Conservation (phyloP, 1,140 invertebrate species). For the Wiebesia pumilae region DNA sequence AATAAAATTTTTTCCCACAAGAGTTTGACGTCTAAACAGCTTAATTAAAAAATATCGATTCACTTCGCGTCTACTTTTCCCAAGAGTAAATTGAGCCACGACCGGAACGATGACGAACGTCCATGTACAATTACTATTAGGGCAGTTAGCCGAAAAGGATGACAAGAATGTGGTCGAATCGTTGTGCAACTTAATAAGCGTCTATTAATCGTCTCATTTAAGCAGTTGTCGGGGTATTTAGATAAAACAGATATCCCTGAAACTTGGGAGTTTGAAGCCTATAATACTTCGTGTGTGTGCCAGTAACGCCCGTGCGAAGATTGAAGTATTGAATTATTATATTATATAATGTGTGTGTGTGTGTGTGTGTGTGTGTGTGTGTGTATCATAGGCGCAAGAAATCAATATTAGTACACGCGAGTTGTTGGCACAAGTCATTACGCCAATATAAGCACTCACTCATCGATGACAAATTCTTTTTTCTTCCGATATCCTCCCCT, state of each 20-base stretch:
- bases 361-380: too few species aligned
- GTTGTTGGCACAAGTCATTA: too few species aligned
- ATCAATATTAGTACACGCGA: too few species aligned
- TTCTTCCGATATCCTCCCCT: too few species aligned
- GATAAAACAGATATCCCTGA: neutral
- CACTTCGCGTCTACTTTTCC: neutral
- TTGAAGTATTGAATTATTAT: too few species aligned
- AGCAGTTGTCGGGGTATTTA: neutral
- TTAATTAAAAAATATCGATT: neutral
- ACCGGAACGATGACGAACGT: neutral
- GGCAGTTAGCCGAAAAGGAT: neutral
- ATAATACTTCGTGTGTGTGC: neutral
- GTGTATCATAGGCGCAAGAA: too few species aligned
- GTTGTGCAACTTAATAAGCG: neutral
- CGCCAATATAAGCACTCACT: too few species aligned
- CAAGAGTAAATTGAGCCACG: neutral
- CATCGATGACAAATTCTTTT: too few species aligned
- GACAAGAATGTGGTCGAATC: neutral
- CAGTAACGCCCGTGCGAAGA: neutral
- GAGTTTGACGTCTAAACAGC: too few species aligned
- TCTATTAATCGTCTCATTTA: neutral
- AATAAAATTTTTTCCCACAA: too few species aligned
- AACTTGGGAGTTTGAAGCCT: neutral
- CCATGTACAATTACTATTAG: neutral
- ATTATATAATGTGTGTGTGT: too few species aligned